These are phyloP conservation scores for Xenopus petersii DNA, from an alignment of 2,797 vertebrate species.

Conservation along the genomic window DNA sequence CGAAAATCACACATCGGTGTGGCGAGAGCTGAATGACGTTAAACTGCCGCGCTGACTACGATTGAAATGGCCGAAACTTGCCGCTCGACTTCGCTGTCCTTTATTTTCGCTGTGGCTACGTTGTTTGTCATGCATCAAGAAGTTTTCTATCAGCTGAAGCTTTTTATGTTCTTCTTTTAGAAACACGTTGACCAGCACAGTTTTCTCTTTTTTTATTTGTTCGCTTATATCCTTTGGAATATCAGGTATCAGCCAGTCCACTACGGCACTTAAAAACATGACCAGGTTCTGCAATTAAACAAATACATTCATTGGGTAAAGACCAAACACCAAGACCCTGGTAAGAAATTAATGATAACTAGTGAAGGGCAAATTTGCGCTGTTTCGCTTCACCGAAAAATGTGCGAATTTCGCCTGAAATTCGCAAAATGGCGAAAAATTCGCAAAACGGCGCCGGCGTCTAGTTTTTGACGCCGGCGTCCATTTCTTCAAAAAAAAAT, in stretches of 20 bases:
- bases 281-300: constrained; percentile 81
- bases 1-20: constrained; percentile 83
- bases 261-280: constrained; percentile 89
- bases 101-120: constrained; percentile 17
- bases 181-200: constrained; percentile 86
- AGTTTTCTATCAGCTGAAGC: constrained; percentile 81
- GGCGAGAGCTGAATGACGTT: constrained; percentile 70
- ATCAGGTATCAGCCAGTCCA: constrained; percentile 95
- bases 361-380: no score
- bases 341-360: constrained; percentile 4
- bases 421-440: no score
- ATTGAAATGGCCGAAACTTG: constrained; percentile 78
- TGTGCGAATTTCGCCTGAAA: no score
- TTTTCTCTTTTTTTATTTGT: constrained; percentile 92
- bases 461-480: no score
- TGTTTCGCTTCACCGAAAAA: no score
- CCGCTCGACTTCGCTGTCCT: constrained; percentile 63
- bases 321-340: no score
- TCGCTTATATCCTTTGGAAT: constrained; percentile 91
- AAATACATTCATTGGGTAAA: no score
- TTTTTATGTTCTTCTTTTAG: constrained; percentile 91
- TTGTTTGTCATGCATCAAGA: constrained; percentile 66
- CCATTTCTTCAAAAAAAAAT: no score
- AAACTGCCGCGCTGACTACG: constrained; percentile 62
- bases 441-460: no score